Evolutionary conservation across 2,797 vertebrate genomes (phyloP).

Genomic region (Gadopsis bispinosus): DNA sequence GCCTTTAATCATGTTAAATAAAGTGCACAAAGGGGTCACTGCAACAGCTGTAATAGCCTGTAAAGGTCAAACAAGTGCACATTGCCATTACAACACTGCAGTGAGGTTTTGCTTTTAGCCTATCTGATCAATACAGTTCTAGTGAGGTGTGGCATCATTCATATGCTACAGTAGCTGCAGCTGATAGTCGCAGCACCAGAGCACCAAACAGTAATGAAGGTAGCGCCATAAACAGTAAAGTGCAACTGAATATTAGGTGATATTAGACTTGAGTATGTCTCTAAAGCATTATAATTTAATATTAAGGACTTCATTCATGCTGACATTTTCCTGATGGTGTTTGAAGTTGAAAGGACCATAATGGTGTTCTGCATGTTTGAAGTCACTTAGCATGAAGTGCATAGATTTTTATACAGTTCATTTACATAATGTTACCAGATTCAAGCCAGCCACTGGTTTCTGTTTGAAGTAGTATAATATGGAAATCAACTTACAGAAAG

Average conservation of each 20-base stretch:
- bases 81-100: conserved; percentile 17
- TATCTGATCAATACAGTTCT: conserved; percentile 54
- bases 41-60: not conserved
- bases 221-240: conserved; percentile 8
- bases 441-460: not conserved
- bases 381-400: not conserved
- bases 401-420: not conserved
- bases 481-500: not conserved
- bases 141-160: conserved; percentile 45
- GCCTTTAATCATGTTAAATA: conserved; percentile 13
- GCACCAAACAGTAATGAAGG: conserved; percentile 12
- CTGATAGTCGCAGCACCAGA: conserved; percentile 17
- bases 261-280: not conserved
- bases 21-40: not conserved
- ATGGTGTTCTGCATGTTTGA: not conserved
- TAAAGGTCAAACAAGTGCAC: conserved; percentile 8
- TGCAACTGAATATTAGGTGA: not conserved
- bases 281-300: not conserved
- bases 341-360: not conserved
- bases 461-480: not conserved
- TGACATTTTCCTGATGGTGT: not conserved
- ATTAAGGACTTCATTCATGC: not conserved
- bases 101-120: conserved; percentile 38
- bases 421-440: not conserved
- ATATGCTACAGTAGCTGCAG: conserved; percentile 19